Conservation (phyloP, 2,888 invertebrate genomes). For the Cryptophagus acutangulus region DNA sequence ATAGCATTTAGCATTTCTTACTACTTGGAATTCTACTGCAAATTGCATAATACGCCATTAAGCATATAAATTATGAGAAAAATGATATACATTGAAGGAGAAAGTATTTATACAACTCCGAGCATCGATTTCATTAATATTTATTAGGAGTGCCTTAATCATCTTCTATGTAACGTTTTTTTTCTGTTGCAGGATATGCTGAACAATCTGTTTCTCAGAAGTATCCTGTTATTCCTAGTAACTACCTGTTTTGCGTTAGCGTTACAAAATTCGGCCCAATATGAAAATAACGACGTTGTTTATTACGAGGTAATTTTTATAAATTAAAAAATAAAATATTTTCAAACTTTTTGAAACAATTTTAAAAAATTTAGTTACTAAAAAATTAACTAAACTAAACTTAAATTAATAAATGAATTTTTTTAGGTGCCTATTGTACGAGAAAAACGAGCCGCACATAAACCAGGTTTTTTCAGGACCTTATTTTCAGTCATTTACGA, state of each 20-base stretch:
- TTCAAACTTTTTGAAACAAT: background rate
- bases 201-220: slow-evolving; percentile 25
- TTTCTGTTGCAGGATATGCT: slow-evolving; percentile 31
- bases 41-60: too few species aligned
- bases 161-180: slow-evolving; percentile 8
- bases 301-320: slow-evolving; percentile 12
- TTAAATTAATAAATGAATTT: too few species aligned
- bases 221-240: slow-evolving; percentile 25
- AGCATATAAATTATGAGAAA: too few species aligned
- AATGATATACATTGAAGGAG: too few species aligned
- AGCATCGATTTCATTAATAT: too few species aligned
- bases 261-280: slow-evolving; percentile 15
- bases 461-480: slow-evolving; percentile 39
- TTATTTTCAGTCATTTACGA: slow-evolving; percentile 40
- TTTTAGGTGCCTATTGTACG: slow-evolving; percentile 12
- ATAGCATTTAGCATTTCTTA: too few species aligned
- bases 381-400: too few species aligned
- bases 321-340: background rate
- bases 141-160: too few species aligned
- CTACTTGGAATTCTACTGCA: too few species aligned
- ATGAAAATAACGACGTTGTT: slow-evolving; percentile 1
- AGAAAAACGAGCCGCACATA: slow-evolving; percentile 23
- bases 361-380: too few species aligned
- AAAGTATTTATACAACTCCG: slow-evolving; percentile 10
- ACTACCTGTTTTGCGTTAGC: slow-evolving; percentile 27